Evolutionary conservation across 2,797 vertebrate species (phyloP), one percentile per base, ranked within the genome.

Genomic region (Chaetophractus vellerosus): DNA sequence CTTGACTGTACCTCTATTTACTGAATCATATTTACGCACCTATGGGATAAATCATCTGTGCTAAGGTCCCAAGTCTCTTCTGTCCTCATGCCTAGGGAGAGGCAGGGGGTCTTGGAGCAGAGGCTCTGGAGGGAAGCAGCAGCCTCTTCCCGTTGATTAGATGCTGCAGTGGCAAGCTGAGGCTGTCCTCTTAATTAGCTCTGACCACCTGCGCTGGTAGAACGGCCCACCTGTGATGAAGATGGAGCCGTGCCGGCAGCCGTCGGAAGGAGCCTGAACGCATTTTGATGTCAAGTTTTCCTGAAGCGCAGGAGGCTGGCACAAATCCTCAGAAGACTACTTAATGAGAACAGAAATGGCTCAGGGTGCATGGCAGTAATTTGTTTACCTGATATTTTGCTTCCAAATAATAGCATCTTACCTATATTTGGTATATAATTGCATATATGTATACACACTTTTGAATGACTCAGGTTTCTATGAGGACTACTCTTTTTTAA

Each of bases 141-240:
- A 63, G 45, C 15, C 12, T 21, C 1, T 48, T 63, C 3, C 21
- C 12, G 45, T 48, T 59, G n/a, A 84, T 72, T 41, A 68, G 57
- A 4, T 26, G 38, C 28, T 18, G 76, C 50, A 26, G 23, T 23
- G 45, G 24, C 2, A 4, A 48, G 31, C n/a, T 3, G 41, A 87
- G 57, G 33, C 24, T 82, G 28, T 23, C 24, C 50, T 88, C 31
- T 38, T 88, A 91, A 83, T 88, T 38, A 91, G 71, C 71, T 75
- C 72, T 50, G 26, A 57, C 38, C 45, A 55, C 38, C 76, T 55
- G 31, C 23, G 26, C 68, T 66, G 50, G 50, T n/a, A 21, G 31
- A n/a, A n/a, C 38, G 72, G 36, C 2, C 7, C 21, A 24, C 19
- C 59, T 33, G 21, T 38, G 75, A 52, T 26, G 59, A 19, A 75